Base-by-base conservation (phyloP, 2,888 invertebrate species). In the Elmis aenea region DNA sequence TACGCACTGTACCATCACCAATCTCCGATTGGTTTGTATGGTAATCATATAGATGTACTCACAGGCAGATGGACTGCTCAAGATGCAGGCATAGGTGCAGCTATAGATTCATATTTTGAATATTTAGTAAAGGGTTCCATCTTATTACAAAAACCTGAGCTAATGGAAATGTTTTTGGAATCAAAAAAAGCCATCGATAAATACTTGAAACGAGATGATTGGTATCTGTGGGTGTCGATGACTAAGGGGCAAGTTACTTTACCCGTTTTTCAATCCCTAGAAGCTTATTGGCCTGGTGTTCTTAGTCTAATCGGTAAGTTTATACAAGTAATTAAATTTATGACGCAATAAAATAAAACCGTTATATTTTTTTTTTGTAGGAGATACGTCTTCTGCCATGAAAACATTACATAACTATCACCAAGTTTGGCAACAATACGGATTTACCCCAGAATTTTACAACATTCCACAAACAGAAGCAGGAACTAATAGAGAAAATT, bases 151-250 rank as follows among this genome's bases (percentile, higher is more conserved):
- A 79, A 83, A 48, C 94, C 97, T 0, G 85, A 92, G 56, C 68
- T 99, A 13, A 82, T 96, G 75, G 81, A 87, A 29, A 90, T 94
- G 79, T 99, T 97, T 60, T 75, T 83, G 38, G 87, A 86, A 55
- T 83, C 83, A 0, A 76, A 83, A 29, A 69, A 71, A 26, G 77
- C 84, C 0, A 87, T 91, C 23, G 89, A 91, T 57, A 85, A 85
- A 55, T 85, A 90, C 58, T 70, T 97, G 55, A 85, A 90, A 57
- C 83, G 87, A 56, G 95, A 94, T 53, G 96, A 99, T 65, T 99
- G 99, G 97, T 94, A 95, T 63, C 80, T 97, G 55, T 99, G 97
- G 97, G 97, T 93, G 0, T 89, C 93, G n/a, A 99, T 99, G 97
- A 79, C 85, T 26, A 89, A 93, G 57, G 97, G 92, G 0, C 88